phyloP scores from a whole-genome alignment of 2,888 invertebrate genomes.

The Parnassius apollo region DNA sequence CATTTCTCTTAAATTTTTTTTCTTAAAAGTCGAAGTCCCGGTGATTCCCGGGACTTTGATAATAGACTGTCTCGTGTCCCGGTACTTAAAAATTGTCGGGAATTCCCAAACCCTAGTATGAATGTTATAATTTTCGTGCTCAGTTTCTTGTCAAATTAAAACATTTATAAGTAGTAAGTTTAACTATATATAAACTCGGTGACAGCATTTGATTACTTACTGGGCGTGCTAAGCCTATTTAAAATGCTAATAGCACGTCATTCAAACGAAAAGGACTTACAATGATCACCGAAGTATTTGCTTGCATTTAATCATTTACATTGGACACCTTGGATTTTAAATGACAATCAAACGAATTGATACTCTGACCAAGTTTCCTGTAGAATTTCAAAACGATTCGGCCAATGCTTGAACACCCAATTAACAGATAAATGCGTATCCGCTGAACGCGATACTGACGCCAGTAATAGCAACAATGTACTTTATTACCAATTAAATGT shows the following conservation, averaged over 20 bases:
- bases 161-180: neutral
- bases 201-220: slow-evolving; percentile 4
- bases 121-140: too few relatives aligned
- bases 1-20: too few relatives aligned
- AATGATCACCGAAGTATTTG: slow-evolving; percentile 10
- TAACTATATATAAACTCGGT: slow-evolving; percentile 28
- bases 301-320: slow-evolving; percentile 8
- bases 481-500: slow-evolving; percentile 23
- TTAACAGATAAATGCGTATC: slow-evolving; percentile 12
- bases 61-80: too few relatives aligned
- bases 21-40: too few relatives aligned
- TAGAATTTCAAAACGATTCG: slow-evolving; percentile 17
- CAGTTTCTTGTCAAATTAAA: too few relatives aligned
- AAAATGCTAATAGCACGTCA: slow-evolving; percentile 22
- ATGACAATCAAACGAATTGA: slow-evolving; percentile 20
- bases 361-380: slow-evolving; percentile 18
- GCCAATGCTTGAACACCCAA: slow-evolving; percentile 10
- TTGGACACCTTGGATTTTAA: slow-evolving; percentile 7
- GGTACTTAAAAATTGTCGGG: too few relatives aligned
- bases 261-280: slow-evolving; percentile 11
- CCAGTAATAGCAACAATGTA: slow-evolving; percentile 3
- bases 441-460: neutral
- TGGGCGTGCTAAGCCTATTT: slow-evolving; percentile 13
- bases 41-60: too few relatives aligned
- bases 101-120: too few relatives aligned